These are phyloP conservation scores for Rhinolophus sinicus DNA, from an alignment of 2,113 vertebrate genomes.

Conservation along the genomic window DNA sequence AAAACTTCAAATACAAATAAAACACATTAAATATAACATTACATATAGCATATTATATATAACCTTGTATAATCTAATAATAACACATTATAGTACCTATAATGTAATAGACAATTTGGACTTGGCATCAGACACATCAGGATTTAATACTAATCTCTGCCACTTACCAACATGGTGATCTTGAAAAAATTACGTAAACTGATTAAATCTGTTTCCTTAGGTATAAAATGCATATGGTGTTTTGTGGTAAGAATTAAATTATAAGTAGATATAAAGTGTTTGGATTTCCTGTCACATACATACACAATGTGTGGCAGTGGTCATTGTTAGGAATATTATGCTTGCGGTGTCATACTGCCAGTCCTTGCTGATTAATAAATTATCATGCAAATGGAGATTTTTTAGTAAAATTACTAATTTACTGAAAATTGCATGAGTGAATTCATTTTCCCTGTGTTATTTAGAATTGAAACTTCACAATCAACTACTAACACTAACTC, in stretches of 20 bases:
- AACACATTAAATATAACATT: not conserved
- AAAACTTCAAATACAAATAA: slow-evolving; percentile 34
- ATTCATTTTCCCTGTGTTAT: not conserved
- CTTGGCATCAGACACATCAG: not conserved
- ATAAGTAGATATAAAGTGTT: not conserved
- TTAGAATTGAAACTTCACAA: not conserved
- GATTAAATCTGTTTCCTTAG: not conserved
- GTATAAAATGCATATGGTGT: not conserved
- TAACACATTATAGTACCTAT: not conserved
- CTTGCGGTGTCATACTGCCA: not conserved
- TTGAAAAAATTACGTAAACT: not conserved
- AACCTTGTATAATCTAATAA: not conserved
- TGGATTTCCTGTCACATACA: not conserved
- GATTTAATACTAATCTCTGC: not conserved
- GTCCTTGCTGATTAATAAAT: not conserved
- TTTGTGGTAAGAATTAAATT: slow-evolving; percentile 28
- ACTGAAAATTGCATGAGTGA: not conserved
- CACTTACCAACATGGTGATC: not conserved
- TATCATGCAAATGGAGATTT: not conserved
- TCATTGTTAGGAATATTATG: not conserved
- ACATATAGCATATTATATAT: not conserved
- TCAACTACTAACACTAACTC: not conserved
- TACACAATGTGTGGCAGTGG: too few relatives aligned
- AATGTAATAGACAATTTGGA: not conserved
- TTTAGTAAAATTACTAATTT: slow-evolving; percentile 38